Base-by-base conservation (phyloP, 1,140 invertebrate genomes). In the Homalodisca vitripennis region DNA sequence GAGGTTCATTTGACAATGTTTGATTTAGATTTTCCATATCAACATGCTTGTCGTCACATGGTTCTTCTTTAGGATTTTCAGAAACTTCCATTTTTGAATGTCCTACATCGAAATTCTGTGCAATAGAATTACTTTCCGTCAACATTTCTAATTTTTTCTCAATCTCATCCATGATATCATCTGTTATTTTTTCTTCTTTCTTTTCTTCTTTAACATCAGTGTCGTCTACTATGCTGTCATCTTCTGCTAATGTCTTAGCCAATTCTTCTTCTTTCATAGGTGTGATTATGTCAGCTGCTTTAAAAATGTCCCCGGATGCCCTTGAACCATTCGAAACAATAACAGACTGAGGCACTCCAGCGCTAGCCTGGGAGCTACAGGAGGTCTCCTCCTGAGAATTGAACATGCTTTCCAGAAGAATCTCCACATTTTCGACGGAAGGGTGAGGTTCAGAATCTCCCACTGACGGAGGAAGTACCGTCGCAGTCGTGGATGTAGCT, bases 341-440 rank as follows among this genome's bases (percentile, higher is more conserved):
- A 27, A 72, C 70, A 20, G 67, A 68, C 30, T 67, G 66, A 27
- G 67, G 53, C 17, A 41, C 34, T n/a, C 31, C 32, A 6, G 3
- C 13, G 14, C n/a, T 24, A 30, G 69, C 29, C 55, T 70, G 48
- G 6, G 48, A 53, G 20, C 48, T 53, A 20, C 48, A 53, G 3
- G 48, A 53, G 6, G 48, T 69, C 3, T 70, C 67, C 26, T 70
- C 73, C 29, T 67, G 68, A 26, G 34, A 29, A 1, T 71, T 71
- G 53, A 74, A 74, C 73, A 74, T 72, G 55, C 72, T 74, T 46
- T 72, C 73, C 0, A 74, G 31, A 31, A 74, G 63, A n/a, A 70
- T 72, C 41, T 74, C 73, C 14, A 74, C 73, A 67, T 71, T 70
- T 31, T 73, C 73, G 2, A 63, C 55, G 1, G 68, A 48, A 31